phyloP scores from a whole-genome alignment of 2,888 invertebrate genomes.

The Spilosoma lubricipeda region DNA sequence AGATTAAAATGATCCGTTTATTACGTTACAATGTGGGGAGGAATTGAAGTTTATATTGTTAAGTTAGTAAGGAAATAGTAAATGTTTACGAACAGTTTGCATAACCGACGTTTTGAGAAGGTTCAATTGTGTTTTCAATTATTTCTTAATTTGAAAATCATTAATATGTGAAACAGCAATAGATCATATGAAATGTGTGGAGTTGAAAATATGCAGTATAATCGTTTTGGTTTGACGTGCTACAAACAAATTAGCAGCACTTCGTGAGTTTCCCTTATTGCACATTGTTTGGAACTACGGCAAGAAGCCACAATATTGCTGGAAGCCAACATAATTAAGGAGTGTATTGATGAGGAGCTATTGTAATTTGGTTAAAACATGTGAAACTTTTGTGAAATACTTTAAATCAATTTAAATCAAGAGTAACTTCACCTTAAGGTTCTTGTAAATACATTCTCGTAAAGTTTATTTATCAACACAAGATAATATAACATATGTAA shows the following conservation, averaged over 20 bases:
- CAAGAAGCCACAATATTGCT: slow-evolving; percentile 20
- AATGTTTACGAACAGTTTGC: neutral
- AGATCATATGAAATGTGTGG: slow-evolving; percentile 40
- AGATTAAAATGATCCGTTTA: slow-evolving; percentile 11
- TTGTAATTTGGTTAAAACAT: neutral
- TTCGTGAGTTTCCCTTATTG: slow-evolving; percentile 39
- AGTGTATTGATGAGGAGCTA: slow-evolving; percentile 38
- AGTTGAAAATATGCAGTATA: slow-evolving; percentile 38
- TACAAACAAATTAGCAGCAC: slow-evolving; percentile 43
- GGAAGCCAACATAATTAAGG: slow-evolving; percentile 32
- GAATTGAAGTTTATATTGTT: neutral
- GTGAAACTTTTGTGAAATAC: neutral
- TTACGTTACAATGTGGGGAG: slow-evolving; percentile 5
- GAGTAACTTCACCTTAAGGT: no score
- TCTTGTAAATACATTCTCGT: no score
- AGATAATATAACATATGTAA: no score
- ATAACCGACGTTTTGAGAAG: neutral
- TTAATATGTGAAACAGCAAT: slow-evolving; percentile 5
- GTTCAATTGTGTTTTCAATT: neutral
- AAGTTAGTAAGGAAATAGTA: neutral
- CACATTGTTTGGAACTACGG: slow-evolving; percentile 46
- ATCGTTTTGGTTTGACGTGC: slow-evolving; percentile 43
- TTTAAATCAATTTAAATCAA: neutral
- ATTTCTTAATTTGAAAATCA: neutral
- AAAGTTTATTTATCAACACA: neutral